These are phyloP conservation scores for Imbricaverruca yamaguchii DNA, from an alignment of 2,888 invertebrate genomes.

Conservation along the genomic window DNA sequence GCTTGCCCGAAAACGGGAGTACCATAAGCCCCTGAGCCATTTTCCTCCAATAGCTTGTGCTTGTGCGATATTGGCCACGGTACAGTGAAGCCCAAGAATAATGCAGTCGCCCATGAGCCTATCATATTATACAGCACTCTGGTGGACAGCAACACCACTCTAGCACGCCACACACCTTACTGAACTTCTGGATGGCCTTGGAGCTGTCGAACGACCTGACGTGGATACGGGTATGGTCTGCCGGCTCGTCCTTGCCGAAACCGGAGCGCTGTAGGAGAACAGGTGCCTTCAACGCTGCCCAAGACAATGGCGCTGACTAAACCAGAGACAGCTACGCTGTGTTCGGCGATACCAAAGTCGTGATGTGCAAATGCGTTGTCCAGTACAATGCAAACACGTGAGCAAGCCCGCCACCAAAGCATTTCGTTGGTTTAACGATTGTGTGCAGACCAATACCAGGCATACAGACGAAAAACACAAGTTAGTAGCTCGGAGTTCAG, in stretches of 20 bases:
- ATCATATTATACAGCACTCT: not conserved
- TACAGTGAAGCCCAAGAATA: not conserved
- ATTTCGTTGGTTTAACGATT: not conserved
- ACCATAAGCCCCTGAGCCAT: not conserved
- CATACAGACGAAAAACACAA: too few relatives aligned
- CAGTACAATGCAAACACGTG: too few relatives aligned
- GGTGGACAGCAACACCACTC: not conserved
- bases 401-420: not conserved
- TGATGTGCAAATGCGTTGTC: too few relatives aligned
- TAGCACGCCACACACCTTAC: not conserved
- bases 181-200: conserved; percentile 22
- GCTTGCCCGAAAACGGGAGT: not conserved
- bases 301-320: too few relatives aligned
- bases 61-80: not conserved
- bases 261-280: not conserved
- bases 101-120: too few relatives aligned
- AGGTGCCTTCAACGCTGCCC: too few relatives aligned
- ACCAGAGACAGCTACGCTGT: too few relatives aligned
- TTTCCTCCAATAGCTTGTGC: not conserved
- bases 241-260: not conserved
- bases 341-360: too few relatives aligned
- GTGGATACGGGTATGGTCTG: conserved; percentile 7
- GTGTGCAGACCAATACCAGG: too few relatives aligned
- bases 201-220: conserved; percentile 14
- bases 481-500: too few relatives aligned